Evolutionary conservation across 2,113 vertebrate genomes (phyloP), one percentile per base, ranked within the genome.

Genomic region (Raja brachyura): DNA sequence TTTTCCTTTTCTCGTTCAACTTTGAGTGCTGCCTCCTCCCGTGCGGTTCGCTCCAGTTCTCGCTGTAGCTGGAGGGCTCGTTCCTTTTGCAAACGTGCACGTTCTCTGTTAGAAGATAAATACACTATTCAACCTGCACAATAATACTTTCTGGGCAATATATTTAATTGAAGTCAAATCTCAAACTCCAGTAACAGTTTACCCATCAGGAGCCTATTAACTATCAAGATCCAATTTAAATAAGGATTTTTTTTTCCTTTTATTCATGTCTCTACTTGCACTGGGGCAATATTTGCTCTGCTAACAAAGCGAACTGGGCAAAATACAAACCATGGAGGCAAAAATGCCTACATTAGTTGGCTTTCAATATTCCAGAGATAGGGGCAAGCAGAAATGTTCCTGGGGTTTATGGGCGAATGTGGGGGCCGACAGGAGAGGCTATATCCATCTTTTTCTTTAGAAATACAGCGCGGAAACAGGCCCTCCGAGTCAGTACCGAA

Each of bases 11-110:
- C 90, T n/a, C 39, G 33, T 28, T 73, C 66, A 73, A 33, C 63
- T 14, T 90, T n/a, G 16, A 90, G 31, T 90, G 63, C 88, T 48
- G 66, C 88, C 70, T 92, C 88, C 31, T 73, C 88, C 63, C 88
- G 66, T 92, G 88, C 90, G 48, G 90, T 73, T 92, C 90, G 31
- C 33, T 92, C 90, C 90, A 92, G 33, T 68, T 92, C 90, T 54
- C 90, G 68, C 68, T 92, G 90, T 48, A 92, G 25, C 33, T 92
- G 90, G 20, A 92, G 63, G 18, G 90, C 90, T 25, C 13, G 48
- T 28, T 92, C 68, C 14, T 92, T 92, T 39, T 73, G 66, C 33
- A 92, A 33, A 7, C 68, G 68, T 73, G 70, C 90, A 92, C 90
- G 90, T 54, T 92, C 90, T 92, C 90, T 92, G 90, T 90, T 90